Evolutionary conservation across 2,888 invertebrate species (phyloP), one percentile per base, ranked within the genome.

Genomic region (Pardosa pseudoannulata): DNA sequence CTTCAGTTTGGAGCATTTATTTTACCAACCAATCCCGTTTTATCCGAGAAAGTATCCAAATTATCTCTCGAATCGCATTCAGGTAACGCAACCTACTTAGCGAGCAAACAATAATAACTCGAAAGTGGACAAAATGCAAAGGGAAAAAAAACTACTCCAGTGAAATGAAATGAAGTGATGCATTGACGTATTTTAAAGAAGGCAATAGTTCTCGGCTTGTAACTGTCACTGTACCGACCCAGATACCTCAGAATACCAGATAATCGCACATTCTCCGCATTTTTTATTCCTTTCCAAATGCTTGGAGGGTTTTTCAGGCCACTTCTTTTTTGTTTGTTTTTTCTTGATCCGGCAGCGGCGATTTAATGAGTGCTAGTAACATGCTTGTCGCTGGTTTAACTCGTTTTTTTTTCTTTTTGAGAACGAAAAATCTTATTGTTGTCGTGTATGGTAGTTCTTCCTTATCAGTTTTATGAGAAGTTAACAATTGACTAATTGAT

Each of bases 181-280:
- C 56, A 56, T 56, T 56, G 11, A 56, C 46, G 16, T 6, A 3
- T 23, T 19, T 56, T 36, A n/a, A 39, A 23, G 39, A 23, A n/a
- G 41, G 70, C 23, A 28, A 56, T 29, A 0, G 73, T 36, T 56
- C 23, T 64, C 64, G 27, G 13, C 73, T 62, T 28, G 74, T 62
- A 65, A 62, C 65, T 62, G 74, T 65, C 28, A 41, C 39, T 39
- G 65, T 65, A 27, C 19, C 39, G 76, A 76, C 76, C 76, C 68
- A 76, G 31, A 68, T 76, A 46, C 32, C 5, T 65, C 29, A 13
- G 65, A 31, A 65, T 65, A 13, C 27, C n/a, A 27, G 29, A 65
- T 27, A 65, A 36, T 13, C 74, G n/a, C n/a, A 23, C 56, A 65
- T 65, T 65, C 65, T 65, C 29, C 29, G 31, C 11, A 65, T 65